Conservation (phyloP, 2,113 vertebrate genomes). For the Apeltes quadracus region DNA sequence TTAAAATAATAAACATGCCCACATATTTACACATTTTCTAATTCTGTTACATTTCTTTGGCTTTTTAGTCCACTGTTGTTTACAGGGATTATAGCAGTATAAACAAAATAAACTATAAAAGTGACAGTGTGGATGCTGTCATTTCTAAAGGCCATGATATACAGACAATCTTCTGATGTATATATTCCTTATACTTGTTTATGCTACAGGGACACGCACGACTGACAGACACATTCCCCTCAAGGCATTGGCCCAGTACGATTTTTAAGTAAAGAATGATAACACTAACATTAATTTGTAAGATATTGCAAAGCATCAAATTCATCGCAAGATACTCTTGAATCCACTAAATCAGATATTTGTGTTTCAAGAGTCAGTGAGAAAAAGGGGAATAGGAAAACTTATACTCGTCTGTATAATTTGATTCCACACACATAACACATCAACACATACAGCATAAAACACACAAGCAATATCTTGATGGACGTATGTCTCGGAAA, state of each 20-base stretch:
- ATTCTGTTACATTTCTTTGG: conserved; percentile 53
- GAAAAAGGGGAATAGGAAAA: not conserved
- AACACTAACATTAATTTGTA: not conserved
- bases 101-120: conserved; percentile 28
- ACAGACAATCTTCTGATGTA: conserved; percentile 9
- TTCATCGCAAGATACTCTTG: not conserved
- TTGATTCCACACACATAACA: conserved; percentile 31
- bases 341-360: conserved; percentile 2
- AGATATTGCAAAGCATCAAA: not conserved
- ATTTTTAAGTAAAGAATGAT: not conserved
- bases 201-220: not conserved
- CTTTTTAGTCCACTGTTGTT: conserved; percentile 38
- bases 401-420: conserved; percentile 6
- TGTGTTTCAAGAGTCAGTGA: not conserved
- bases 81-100: conserved; percentile 30
- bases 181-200: conserved; percentile 1
- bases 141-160: conserved; percentile 36
- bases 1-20: conserved; percentile 20
- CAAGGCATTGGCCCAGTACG: not conserved
- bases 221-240: not conserved
- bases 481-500: not conserved
- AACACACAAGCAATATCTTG: conserved; percentile 22
- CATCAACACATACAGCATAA: conserved; percentile 30
- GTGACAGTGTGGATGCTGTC: conserved; percentile 7
- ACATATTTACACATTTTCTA: conserved; percentile 15